Base-by-base conservation (phyloP, 2,888 invertebrate genomes). In the Noctua fimbriata region DNA sequence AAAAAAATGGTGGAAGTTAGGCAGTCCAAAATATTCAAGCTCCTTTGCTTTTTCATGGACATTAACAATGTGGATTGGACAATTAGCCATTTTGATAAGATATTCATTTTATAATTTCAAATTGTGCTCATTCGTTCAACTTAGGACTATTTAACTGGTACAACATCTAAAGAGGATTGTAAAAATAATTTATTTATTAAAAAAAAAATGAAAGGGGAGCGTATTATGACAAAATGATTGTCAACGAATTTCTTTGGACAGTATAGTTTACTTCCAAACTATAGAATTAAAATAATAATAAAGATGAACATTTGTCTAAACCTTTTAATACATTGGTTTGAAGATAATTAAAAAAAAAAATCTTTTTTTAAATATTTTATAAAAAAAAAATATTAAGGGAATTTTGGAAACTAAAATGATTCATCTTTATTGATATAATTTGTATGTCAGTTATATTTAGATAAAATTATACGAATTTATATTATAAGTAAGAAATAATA, bases 381-480 rank as follows among this genome's bases (percentile, higher is more conserved):
- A 44, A 18, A 10, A 18, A 18, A 63, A 44, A 9, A n/a, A 41
- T 5, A 10, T 47, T 69, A 36, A 52, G 47, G 32, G 72, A 4
- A 28, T 47, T 66, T 44, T 24, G 24, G 41, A 16, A 70, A 75
- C 14, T 60, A 69, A 69, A 81, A 84, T 84, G 73, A 36, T 77
- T 44, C 18, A 75, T 84, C 75, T 70, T 77, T 73, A 79, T 83
- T 76, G 28, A 79, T 69, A 73, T 78, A 58, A 60, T 69, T 69
- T 58, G 73, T 65, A 69, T 80, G 28, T 71, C 55, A 60, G 32
- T 69, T 73, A 60, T 14, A 69, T 69, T 79, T 73, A 83, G 67
- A 71, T 87, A 85, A 85, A 84, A 75, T 83, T 84, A 79, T 83
- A 84, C 87, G 89, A 89, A 89, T 89, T 89, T 89, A 85, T 89